Evolutionary conservation across 2,113 vertebrate species (phyloP), one percentile per base, ranked within the genome.

Genomic region (Mugil cephalus): DNA sequence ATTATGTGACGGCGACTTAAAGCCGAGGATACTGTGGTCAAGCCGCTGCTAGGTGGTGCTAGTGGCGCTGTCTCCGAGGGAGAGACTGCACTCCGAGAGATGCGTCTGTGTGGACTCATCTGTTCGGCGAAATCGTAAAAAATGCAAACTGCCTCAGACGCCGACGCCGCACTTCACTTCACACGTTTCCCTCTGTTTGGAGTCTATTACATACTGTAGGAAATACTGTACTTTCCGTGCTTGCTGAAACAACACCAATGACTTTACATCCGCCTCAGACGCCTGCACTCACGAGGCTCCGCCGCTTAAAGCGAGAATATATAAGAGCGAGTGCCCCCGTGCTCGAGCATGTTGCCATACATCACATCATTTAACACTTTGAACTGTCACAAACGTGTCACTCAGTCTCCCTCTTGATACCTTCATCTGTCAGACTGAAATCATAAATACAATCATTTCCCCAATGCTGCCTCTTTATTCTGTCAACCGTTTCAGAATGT

Each of bases 1-100:
- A 35, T 51, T 14, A 56, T 21, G 8, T 21, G 0, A 50, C 24
- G 8, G 5, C 10, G 59, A 50, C 42, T 73, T 56, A 34, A 69
- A 35, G 38, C 47, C 53, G 3, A 66, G 40, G 55, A 56, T 75
- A 65, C 78, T 87, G 77, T 68, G 74, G 67, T 80, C 83, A 70
- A 47, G 38, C 65, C 63, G 86, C 94, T 93, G 91, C 93, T 94
- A 95, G 94, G 91, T 93, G 93, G 94, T 93, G 91, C 93, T 95
- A 79, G 79, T 78, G 90, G 74, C 35, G 35, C 48, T 74, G 80
- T 66, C 47, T 77, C 35, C 39, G 48, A 73, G 69, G 65, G 36
- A 68, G 66, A 65, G 7, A 52, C 17, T 17, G 40, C 46, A 56
- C 30, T 21, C 10, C 0, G 9, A 74, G 51, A 46, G 34, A 46